Base-by-base conservation (phyloP, 1,140 invertebrate genomes). In the Hylyphantes graminicola region DNA sequence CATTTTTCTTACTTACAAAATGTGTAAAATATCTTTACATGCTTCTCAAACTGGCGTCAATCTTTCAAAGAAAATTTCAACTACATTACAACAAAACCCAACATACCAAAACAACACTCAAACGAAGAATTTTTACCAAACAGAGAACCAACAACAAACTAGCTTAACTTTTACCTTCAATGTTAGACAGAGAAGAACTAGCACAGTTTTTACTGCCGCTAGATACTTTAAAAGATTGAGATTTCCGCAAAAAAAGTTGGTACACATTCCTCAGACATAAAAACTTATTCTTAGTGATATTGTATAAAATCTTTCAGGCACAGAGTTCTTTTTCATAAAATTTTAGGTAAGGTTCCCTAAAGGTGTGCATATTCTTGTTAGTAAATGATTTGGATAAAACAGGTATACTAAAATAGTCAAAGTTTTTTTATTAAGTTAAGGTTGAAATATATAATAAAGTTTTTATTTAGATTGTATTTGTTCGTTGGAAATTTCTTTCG, bases 121-220 rank as follows among this genome's bases (percentile, higher is more conserved):
- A 21, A 65, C 10, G 15, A 65, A 65, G 21, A 65, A 21, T 15
- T 10, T 17, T 17, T 15, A 65, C n/a, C 19, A 21, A 12, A 65
- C n/a, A 12, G 21, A n/a, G 3, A 65, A 65, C 2, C 10, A 65
- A 65, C 4, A 17, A 65, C n/a, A 70, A 70, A 53, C 5, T 70
- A 51, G 67, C 50, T 70, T 70, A 70, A 70, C 67, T 50, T 53
- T 21, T 51, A 50, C 35, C 35, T 70, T 70, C 51, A 2, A 53
- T 21, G 51, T 70, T 70, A 51, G 35, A 65, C 10, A 7, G 48
- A 7, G 35, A 75, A 75, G 21, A 61, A 8, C 35, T 10, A 10
- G 21, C 35, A 19, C 21, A 57, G 19, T 59, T 59, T 54, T 57
- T 75, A 21, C 21, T 10, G 11, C 10, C 11, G 12, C 17, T n/a